Evolutionary conservation across 2,113 vertebrate genomes (phyloP).

Genomic region (Oncorhynchus tshawytscha): DNA sequence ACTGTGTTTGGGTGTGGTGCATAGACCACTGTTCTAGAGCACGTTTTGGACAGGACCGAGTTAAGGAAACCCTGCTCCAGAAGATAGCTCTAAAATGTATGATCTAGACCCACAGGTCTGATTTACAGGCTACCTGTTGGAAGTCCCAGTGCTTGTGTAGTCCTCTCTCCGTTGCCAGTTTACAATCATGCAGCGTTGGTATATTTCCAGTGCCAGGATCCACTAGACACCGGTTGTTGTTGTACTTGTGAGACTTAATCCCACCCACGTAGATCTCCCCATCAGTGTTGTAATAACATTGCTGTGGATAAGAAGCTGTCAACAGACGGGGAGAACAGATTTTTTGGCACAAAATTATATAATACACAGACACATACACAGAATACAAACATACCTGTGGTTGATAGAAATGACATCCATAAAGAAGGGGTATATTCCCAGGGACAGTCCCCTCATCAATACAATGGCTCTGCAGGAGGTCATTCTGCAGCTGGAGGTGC

Average conservation of each 20-base stretch:
- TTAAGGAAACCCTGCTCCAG: too few relatives aligned
- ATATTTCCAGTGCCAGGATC: constrained; percentile 47
- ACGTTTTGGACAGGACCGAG: too few relatives aligned
- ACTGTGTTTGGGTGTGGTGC: too few relatives aligned
- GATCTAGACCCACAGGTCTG: too few relatives aligned
- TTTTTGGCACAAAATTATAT: not conserved
- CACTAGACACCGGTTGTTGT: constrained; percentile 57
- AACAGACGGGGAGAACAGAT: not conserved
- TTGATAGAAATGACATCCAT: constrained; percentile 43
- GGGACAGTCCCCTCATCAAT: constrained; percentile 60
- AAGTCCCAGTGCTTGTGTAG: constrained; percentile 68
- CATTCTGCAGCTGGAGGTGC: too few relatives aligned
- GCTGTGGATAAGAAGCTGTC: constrained; percentile 15
- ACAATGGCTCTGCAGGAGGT: constrained; percentile 23
- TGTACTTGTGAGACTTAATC: constrained; percentile 53
- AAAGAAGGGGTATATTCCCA: constrained; percentile 58
- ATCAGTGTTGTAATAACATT: constrained; percentile 27
- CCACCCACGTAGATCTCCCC: constrained; percentile 58
- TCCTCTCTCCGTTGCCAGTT: constrained; percentile 22
- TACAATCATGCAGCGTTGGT: constrained; percentile 54
- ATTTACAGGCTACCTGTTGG: constrained; percentile 59
- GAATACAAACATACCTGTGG: constrained; percentile 50
- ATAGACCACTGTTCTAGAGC: too few relatives aligned
- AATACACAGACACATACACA: not conserved
- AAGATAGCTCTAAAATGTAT: too few relatives aligned